Evolutionary conservation across 2,113 vertebrate genomes (phyloP), one percentile per base, ranked within the genome.

Genomic region (Neotragus moschatus): DNA sequence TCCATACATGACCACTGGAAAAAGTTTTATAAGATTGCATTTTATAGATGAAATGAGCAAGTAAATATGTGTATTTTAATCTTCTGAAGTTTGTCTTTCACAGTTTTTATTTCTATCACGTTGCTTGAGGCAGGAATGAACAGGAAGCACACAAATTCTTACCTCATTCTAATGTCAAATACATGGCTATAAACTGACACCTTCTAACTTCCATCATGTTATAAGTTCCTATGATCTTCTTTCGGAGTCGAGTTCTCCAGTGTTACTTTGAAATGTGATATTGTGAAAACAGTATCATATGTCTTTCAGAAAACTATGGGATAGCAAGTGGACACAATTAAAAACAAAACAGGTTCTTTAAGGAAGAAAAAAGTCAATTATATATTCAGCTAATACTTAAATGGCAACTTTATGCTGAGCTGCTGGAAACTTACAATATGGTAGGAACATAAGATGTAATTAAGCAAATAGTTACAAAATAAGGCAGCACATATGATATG

Each of bases 1-100:
- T 61, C 30, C 13, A 33, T 61, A 33, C 14, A 7, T 61, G 30
- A 61, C 60, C 30, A 16, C 30, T 61, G 60, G 60, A 33, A 33
- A 61, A 61, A 60, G 60, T 90, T 93, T 98, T 96, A 21, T 96
- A 84, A 87, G 84, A 93, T 84, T 80, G 5, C 39, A 26, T 96
- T 93, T 91, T 92, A 49, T 58, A 86, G 51, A 84, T 97, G 81
- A 91, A 85, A 93, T 49, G 53, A 95, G n/a, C 14, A 87, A 90
- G 51, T 93, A 39, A 30, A 92, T 91, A 73, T 16, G 11, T 49
- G 36, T 77, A 56, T 63, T 89, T 87, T 60, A 79, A 33, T 97
- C 75, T 66, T 95, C 36, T 45, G 56, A 84, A 30, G 12, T 90
- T 66, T 87, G 15, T 75, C 45, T 88, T 98, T 56, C 21, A 84